A percentile compares a stretch with the other conserved stretches of the same genome.
These are phyloP conservation scores for Phthorimaea operculella DNA, from an alignment of 1,140 invertebrate genomes.

Conservation along the genomic window DNA sequence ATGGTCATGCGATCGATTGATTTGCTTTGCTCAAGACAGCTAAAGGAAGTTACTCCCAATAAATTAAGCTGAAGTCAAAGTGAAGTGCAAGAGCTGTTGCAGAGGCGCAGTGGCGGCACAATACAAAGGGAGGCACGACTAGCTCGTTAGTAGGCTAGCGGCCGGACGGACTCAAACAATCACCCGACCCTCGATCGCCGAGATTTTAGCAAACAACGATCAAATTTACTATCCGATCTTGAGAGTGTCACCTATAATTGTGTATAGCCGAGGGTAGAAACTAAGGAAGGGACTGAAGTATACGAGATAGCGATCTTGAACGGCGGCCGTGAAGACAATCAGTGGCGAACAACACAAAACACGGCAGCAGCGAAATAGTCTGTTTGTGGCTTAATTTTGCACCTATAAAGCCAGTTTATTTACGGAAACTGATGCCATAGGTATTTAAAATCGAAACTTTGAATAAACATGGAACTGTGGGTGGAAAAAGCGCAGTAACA, in stretches of 20 bases:
- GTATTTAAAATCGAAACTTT: too few species aligned
- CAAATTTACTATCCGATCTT: background rate
- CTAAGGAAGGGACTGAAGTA: too few species aligned
- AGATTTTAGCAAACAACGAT: constrained; percentile 19
- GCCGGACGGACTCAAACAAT: constrained; percentile 30
- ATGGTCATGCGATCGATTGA: too few species aligned
- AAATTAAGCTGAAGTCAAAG: constrained; percentile 4
- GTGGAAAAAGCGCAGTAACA: background rate
- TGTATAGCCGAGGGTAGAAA: background rate
- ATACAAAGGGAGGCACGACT: constrained; percentile 23
- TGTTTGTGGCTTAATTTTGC: too few species aligned
- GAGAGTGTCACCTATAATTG: background rate
- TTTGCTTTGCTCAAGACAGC: constrained; percentile 14
- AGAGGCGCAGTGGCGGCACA: constrained; percentile 20
- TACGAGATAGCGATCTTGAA: background rate
- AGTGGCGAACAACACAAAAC: too few species aligned
- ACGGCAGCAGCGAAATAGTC: too few species aligned
- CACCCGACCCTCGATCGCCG: constrained; percentile 25
- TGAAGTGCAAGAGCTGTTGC: constrained; percentile 24
- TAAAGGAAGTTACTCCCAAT: background rate
- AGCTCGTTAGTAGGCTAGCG: constrained; percentile 32
- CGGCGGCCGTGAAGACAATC: too few species aligned
- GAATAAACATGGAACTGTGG: background rate
- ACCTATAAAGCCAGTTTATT: too few species aligned
- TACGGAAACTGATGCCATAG: too few species aligned